Base-by-base conservation (phyloP, 2,113 vertebrate genomes). In the Nycticorax nycticorax region DNA sequence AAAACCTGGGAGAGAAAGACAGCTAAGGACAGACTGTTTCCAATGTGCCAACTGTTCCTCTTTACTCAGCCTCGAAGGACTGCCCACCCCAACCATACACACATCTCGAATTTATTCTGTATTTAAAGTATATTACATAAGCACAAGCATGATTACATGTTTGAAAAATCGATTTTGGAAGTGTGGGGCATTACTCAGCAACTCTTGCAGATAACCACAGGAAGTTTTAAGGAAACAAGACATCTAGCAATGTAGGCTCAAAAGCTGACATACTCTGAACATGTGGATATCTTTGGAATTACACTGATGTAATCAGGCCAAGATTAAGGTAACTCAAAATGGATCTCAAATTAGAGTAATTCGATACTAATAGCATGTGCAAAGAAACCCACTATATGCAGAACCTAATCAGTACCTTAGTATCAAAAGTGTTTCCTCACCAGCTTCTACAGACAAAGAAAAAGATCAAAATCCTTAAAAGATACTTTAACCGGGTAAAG, bases 251-350 rank as follows among this genome's bases (percentile, higher is more conserved):
- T 1, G 7, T 5, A 60, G 15, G 56, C 75, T 78, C 76, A 78
- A 7, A 80, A 81, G 48, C 0, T 75, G 69, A 56, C 33, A 76
- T 37, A 56, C 27, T 22, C 67, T 52, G 35, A 89, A 35, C 12
- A 22, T 8, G 83, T 92, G 91, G 93, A 88, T 94, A 86, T 60
- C 85, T 90, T 72, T 0, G 68, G 81, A 96, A 89, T 92, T 39
- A 94, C 67, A 43, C 75, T 37, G 71, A 80, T 56, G 35, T 59
- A 48, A 39, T 62, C 19, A 55, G 39, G 28, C 37, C 16, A 5
- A 83, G 48, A 59, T 73, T 6, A 35, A 50, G 26, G 37, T 64
- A 76, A 60, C 14, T 57, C 53, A 78, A 85, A 73, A 79, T 7
- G 55, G 23, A 91, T 85, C 64, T 69, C 69, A 86, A 62, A 96